Base-by-base conservation (phyloP, 2,113 vertebrate species). In the Barbus barbus region DNA sequence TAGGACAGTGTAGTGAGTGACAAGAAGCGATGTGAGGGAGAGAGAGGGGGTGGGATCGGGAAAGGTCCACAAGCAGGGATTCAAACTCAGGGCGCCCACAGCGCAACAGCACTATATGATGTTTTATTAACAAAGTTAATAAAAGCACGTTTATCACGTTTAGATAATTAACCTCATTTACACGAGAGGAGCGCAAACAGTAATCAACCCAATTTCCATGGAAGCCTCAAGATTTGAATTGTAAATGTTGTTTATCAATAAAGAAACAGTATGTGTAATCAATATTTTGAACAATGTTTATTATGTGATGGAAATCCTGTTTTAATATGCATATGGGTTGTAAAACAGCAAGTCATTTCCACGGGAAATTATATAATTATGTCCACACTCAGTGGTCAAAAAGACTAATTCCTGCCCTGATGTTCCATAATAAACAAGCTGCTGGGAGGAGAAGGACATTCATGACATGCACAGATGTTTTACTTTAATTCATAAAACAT, bases 401-500 rank as follows among this genome's bases (percentile, higher is more conserved):
- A 56, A 71, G 60, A 80, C 78, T 31, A 71, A 81, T 71, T 69
- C 63, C 26, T 69, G 26, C 79, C 60, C 79, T 33, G 79, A 36
- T 20, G 20, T 71, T 73, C 53, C 77, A 79, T 79, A 79, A 71
- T 31, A 53, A 84, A 78, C 60, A 84, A 61, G 63, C 36, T 41
- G 28, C 46, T 24, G 75, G 51, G 76, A 78, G 63, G 33, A 51
- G 71, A 65, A 33, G 22, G 28, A 67, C 28, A 31, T 71, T 53
- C 63, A 82, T 26, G 36, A 53, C 58, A 53, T 24, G 14, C 33
- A 44, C 48, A 48, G 74, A 67, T 48, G 73, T 84, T 78, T 77
- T 78, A 67, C 41, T 69, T 78, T 77, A 36, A 69, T 84, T 80
- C 38, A 80, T 80, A 28, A 80, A 78, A 60, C 75, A 31, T 28